These are phyloP conservation scores for Glossophaga mutica DNA, from an alignment of 2,797 vertebrate genomes.

Conservation along the genomic window DNA sequence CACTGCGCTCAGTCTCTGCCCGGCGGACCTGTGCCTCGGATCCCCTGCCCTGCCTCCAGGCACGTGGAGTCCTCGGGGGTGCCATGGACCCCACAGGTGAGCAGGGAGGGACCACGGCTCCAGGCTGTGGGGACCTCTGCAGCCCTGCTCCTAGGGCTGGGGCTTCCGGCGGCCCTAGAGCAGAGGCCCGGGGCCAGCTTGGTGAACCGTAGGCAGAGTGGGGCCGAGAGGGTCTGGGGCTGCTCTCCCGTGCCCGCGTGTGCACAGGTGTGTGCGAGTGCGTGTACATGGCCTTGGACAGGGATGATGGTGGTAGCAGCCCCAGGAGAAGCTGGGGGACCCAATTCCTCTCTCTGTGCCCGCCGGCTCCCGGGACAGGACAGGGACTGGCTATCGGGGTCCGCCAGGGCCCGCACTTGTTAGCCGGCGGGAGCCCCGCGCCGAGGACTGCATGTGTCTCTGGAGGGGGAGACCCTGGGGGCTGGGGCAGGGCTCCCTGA, in stretches of 20 bases:
- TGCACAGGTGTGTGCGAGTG: not conserved
- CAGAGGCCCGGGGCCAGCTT: not conserved
- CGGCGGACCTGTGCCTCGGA: fast-evolving
- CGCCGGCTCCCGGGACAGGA: not conserved
- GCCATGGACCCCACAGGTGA: not conserved
- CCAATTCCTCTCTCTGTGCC: not conserved
- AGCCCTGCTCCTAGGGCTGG: not conserved
- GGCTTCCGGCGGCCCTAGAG: not conserved
- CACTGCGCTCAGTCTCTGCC: not conserved
- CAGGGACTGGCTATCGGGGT: no score
- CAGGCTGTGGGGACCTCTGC: fast-evolving
- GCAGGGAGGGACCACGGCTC: not conserved
- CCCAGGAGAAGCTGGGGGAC: no score
- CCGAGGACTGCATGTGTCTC: no score
- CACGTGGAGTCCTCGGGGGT: not conserved
- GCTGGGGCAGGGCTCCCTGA: not conserved
- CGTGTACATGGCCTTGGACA: not conserved
- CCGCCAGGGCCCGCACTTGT: no score
- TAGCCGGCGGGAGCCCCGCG: no score
- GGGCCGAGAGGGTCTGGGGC: not conserved
- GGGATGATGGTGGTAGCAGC: not conserved
- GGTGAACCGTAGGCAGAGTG: not conserved
- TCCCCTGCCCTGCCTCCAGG: not conserved
- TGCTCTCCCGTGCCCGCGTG: fast-evolving
- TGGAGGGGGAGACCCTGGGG: not conserved